These are phyloP conservation scores for Steinernema feltiae DNA, from an alignment of 1,140 invertebrate species.

Conservation along the genomic window DNA sequence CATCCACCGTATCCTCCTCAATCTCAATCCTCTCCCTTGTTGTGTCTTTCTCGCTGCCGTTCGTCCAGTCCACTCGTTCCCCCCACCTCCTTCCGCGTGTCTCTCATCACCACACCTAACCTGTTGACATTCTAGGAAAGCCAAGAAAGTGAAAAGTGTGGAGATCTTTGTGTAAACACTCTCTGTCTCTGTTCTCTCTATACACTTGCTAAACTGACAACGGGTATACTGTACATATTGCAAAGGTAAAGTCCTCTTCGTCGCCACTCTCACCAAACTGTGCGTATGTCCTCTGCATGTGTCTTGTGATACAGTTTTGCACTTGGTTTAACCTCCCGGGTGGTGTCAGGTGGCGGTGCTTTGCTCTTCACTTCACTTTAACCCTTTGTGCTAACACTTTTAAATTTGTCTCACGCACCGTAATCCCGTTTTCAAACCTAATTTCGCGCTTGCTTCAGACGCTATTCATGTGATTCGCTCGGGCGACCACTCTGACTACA, in stretches of 20 bases:
- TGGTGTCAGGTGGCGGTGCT: not conserved
- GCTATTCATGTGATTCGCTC: not conserved
- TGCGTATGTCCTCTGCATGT: not conserved
- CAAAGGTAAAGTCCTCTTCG: not conserved
- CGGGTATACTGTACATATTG: not conserved
- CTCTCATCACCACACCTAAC: not conserved
- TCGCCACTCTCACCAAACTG: not conserved
- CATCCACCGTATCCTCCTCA: not conserved
- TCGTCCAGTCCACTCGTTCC: not conserved
- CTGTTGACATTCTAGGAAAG: not conserved
- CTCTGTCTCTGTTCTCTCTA: not conserved
- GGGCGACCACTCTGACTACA: not conserved
- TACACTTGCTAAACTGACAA: not conserved
- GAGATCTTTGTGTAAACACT: conserved; percentile 3
- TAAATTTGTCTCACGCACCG: not conserved
- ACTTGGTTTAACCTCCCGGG: conserved; percentile 11
- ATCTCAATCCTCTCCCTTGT: not conserved
- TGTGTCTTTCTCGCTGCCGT: not conserved
- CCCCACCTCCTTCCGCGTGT: not conserved
- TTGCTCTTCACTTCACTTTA: not conserved
- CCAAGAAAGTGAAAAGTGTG: not conserved
- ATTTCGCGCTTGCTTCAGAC: not conserved
- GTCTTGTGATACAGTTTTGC: not conserved
- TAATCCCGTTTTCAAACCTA: not conserved
- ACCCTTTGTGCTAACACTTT: not conserved